phyloP scores from a whole-genome alignment of 2,113 vertebrate species.

The Strigops habroptila region DNA sequence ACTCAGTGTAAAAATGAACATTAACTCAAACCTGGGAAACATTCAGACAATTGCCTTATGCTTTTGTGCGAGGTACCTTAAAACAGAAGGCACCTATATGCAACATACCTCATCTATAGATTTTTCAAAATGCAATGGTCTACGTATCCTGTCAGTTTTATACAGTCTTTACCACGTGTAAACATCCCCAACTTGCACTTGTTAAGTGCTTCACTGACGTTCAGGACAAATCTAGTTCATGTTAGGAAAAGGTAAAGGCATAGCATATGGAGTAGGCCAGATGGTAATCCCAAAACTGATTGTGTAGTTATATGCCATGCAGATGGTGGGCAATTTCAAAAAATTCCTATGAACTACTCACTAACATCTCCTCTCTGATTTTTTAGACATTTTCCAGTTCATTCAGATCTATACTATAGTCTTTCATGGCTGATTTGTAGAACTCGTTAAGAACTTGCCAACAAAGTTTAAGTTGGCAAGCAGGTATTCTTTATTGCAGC shows the following conservation, averaged over 20 bases:
- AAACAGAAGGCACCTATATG: background rate
- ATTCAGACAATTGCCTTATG: background rate
- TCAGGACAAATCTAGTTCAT: background rate
- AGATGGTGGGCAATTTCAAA: background rate
- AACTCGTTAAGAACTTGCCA: too few relatives aligned
- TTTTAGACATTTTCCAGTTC: background rate
- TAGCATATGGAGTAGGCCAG: background rate
- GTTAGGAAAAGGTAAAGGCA: background rate
- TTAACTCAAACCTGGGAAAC: background rate
- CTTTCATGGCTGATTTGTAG: background rate
- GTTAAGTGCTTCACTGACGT: background rate
- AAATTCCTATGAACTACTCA: background rate
- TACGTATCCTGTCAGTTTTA: background rate
- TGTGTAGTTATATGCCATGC: rapidly evolving
- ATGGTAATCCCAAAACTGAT: background rate
- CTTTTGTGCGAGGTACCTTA: background rate
- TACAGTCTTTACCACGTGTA: background rate
- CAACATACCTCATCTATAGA: background rate
- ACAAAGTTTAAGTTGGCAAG: too few relatives aligned
- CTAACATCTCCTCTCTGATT: background rate
- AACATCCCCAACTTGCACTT: background rate
- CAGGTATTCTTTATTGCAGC: too few relatives aligned
- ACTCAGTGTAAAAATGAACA: background rate
- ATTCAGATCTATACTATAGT: background rate
- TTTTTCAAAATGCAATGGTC: background rate